Evolutionary conservation across 1,140 invertebrate species (phyloP), one percentile per base, ranked within the genome.

Genomic region (Drosophila neocordata): DNA sequence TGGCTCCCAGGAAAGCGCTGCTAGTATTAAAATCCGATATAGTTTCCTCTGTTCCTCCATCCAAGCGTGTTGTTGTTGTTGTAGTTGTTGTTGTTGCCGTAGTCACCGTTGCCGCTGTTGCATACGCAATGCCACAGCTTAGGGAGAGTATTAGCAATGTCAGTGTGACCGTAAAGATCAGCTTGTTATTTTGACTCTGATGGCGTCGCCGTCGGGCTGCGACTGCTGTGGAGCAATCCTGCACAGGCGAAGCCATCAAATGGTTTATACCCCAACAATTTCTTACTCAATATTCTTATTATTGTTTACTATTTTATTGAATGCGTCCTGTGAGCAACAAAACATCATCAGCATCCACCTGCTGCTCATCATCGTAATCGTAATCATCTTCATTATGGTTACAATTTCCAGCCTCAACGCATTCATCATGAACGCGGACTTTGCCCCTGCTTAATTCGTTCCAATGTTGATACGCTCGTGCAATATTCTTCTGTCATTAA

Each of bases 71-170:
- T 34, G 37, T 13, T 34, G 37, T 55, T 44, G 57, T 35, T 31
- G 73, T 53, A 4, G n/a, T 7, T 38, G 61, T 27, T n/a, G 27
- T 31, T 8, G 18, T 48, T 4, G 69, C 37, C 38, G 65, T 41
- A 27, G 35, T 38, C 15, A 71, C 34, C 8, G 63, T 53, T 13
- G 66, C 53, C 31, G 75, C 66, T 38, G 83, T 72, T n/a, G 73
- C 69, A 71, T 79, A 76, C 51, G 83, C 84, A 27, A 88, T 89
- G 68, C 84, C 83, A 60, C 79, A 83, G 77, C 83, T 88, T 35
- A 89, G 65, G 13, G 61, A 64, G 41, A 89, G 71, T 38, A 89
- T 79, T 37, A 89, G 66, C 58, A 88, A 69, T 41, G 83, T 88
- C 38, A 88, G 55, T 11, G 82, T 88, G 60, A 76, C 72, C 38